phyloP scores from a whole-genome alignment of 2,888 invertebrate species.

The Tuta absoluta region DNA sequence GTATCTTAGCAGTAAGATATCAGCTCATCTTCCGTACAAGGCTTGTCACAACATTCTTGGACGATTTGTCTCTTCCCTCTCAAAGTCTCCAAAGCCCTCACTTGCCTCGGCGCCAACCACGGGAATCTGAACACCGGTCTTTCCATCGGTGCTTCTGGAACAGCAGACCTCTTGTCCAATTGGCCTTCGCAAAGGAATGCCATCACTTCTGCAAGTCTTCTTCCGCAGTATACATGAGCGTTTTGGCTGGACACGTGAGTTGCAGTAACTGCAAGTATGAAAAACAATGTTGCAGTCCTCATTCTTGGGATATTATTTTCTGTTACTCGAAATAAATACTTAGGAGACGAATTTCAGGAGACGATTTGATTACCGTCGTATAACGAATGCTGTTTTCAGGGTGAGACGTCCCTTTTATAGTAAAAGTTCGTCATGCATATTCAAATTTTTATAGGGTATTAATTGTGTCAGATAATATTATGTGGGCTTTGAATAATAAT shows the following conservation, averaged over 20 bases:
- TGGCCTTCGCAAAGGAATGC: background rate
- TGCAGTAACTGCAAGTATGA: background rate
- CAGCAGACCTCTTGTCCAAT: background rate
- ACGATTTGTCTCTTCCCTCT: conserved; percentile 14
- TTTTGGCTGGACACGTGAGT: background rate
- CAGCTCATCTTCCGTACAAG: background rate
- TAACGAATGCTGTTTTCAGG: background rate
- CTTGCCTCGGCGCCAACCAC: background rate
- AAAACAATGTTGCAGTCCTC: background rate
- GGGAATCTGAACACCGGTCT: background rate
- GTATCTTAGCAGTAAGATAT: conserved; percentile 5
- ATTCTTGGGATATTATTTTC: background rate
- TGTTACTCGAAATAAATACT: background rate
- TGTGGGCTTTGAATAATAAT: background rate
- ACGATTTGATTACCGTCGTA: background rate
- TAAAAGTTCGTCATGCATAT: background rate
- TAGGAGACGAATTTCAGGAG: background rate
- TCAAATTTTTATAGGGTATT: background rate
- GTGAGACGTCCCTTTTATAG: conserved; percentile 1
- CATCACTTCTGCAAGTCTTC: background rate
- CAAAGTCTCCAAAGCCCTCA: background rate
- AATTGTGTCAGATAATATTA: background rate
- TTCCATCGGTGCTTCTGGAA: background rate
- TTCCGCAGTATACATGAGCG: conserved; percentile 12
- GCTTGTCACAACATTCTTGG: conserved; percentile 11